These are phyloP conservation scores for Argyresthia albistria DNA, from an alignment of 2,888 invertebrate species.

Conservation along the genomic window DNA sequence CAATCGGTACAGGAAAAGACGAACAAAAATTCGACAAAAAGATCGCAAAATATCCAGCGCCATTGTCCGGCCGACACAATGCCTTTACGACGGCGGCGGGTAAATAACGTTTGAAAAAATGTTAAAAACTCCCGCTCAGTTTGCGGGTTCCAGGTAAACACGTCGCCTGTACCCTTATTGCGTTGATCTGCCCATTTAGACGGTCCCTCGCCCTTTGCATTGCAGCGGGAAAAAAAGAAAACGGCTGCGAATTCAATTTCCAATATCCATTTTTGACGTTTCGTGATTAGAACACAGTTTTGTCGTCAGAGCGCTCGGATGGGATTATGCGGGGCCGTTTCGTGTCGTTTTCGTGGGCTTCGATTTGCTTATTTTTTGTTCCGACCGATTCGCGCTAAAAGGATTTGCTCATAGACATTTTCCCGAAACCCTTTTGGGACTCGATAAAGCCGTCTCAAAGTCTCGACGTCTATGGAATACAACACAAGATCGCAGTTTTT, in stretches of 20 bases:
- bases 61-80: constrained; percentile 62
- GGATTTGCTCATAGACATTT: background rate
- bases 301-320: constrained; percentile 44
- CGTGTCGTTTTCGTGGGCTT: constrained; percentile 27
- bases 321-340: constrained; percentile 2
- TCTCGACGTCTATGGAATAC: background rate
- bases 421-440: background rate
- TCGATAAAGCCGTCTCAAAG: background rate
- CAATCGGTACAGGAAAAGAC: constrained; percentile 23
- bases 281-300: constrained; percentile 69
- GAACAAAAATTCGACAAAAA: constrained; percentile 31
- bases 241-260: constrained; percentile 60
- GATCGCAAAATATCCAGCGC: constrained; percentile 39
- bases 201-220: constrained; percentile 55
- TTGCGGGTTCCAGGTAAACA: constrained; percentile 69
- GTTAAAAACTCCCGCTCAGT: constrained; percentile 54
- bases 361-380: constrained; percentile 36
- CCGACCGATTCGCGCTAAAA: constrained; percentile 20
- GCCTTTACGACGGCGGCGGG: constrained; percentile 67
- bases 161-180: constrained; percentile 61
- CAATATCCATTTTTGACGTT: constrained; percentile 70
- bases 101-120: constrained; percentile 66
- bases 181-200: constrained; percentile 69
- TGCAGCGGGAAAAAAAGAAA: constrained; percentile 40
- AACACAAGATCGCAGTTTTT: background rate